phyloP scores from a whole-genome alignment of 2,113 vertebrate species.

The Callipepla californica region DNA sequence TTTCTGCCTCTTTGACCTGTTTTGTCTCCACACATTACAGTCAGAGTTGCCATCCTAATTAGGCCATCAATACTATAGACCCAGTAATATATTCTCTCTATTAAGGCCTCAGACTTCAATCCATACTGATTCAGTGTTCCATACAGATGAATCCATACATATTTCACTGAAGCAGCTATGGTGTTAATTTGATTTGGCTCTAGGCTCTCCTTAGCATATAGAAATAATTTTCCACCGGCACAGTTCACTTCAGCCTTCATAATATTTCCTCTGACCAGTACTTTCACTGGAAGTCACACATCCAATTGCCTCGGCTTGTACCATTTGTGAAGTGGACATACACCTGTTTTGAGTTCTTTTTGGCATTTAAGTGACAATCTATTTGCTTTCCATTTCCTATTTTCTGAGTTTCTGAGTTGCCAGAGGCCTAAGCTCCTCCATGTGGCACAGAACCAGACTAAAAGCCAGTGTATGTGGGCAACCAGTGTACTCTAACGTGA shows the following conservation, averaged over 20 bases:
- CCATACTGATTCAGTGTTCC: background rate
- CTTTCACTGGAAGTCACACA: background rate
- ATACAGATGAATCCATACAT: background rate
- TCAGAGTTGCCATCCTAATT: background rate
- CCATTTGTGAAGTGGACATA: background rate
- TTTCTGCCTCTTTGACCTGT: conserved; percentile 4
- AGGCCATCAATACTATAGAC: background rate
- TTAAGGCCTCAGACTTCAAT: background rate
- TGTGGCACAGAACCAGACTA: background rate
- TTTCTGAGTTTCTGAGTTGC: conserved; percentile 12
- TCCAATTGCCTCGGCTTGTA: background rate
- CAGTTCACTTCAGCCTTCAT: background rate
- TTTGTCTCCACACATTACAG: background rate
- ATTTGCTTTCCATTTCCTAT: background rate
- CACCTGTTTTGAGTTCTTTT: background rate
- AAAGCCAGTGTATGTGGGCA: background rate
- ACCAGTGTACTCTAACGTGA: background rate
- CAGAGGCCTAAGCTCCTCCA: background rate
- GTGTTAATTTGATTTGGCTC: background rate
- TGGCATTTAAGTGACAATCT: background rate
- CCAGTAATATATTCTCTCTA: background rate
- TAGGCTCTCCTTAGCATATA: background rate
- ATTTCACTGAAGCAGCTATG: background rate
- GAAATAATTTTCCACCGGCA: background rate
- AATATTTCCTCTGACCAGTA: background rate